These are phyloP conservation scores for Microtus oregoni DNA, from an alignment of 2,113 vertebrate genomes.

Conservation along the genomic window DNA sequence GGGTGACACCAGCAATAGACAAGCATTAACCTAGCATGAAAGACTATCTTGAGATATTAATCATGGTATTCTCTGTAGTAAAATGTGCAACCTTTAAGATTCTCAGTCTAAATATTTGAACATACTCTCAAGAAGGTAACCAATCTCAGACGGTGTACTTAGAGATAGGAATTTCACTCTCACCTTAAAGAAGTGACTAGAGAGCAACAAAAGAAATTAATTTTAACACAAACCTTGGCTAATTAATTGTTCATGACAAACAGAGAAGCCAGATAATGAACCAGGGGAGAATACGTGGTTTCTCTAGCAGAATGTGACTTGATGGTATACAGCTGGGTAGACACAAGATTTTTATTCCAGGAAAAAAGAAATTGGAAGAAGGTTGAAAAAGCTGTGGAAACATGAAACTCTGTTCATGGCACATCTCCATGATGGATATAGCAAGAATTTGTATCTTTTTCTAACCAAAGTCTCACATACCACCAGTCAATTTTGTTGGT, in stretches of 20 bases:
- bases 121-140: background rate
- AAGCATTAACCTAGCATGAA: background rate
- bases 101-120: background rate
- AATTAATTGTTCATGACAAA: background rate
- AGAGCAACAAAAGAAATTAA: background rate
- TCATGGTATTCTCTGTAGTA: background rate
- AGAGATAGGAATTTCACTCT: background rate
- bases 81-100: background rate
- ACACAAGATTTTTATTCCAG: background rate
- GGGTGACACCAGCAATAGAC: background rate
- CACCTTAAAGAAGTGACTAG: background rate
- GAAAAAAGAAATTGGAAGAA: background rate
- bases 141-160: background rate
- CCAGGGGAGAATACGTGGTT: background rate
- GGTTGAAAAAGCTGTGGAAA: background rate
- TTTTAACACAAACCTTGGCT: background rate
- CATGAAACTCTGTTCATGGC: background rate
- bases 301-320: background rate
- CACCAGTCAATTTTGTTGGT: background rate
- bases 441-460: background rate
- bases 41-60: background rate
- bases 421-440: background rate
- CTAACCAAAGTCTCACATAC: background rate
- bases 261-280: background rate
- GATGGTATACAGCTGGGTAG: background rate